Base-by-base conservation (phyloP, 1,140 invertebrate species). In the Drosophila pectinifera region DNA sequence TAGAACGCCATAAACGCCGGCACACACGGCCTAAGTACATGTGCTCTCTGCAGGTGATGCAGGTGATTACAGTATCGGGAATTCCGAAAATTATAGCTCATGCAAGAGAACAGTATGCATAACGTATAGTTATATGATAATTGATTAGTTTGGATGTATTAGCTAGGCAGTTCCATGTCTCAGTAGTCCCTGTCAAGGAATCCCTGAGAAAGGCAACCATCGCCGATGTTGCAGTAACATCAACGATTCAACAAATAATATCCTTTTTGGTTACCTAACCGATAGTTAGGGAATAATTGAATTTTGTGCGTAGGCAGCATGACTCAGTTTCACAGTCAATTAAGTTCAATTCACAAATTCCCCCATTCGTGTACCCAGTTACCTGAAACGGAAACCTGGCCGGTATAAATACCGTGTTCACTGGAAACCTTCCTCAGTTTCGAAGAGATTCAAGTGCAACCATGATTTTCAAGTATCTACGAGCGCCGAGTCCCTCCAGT, bases 391-490 rank as follows among this genome's bases (percentile, higher is more conserved):
- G 0, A 28, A 16, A 11, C 4, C 45, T n/a, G 18, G 0, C 18
- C 20, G 31, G 18, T 54, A 54, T 54, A 54, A 54, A 38, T 54
- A 54, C 51, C 28, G 31, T 6, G 18, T 34, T 5, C 51, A 22
- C 18, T n/a, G 8, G 8, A 36, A 3, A 22, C 28, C 10, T 18
- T 54, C 51, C 22, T 36, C 31, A 54, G 31, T 54, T 22, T 6
- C 6, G 13, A 34, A 14, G 7, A 14, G 18, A 53, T 20, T 34
- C 13, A 8, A 22, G 31, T 54, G 18, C 18, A 54, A 38, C 5
- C 77, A 79, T 64, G 73, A 28, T 54, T 16, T 68, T 74, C 10
- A 56, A 36, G 2, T 57, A 61, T 16, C 39, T 78, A 5, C 48
- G 73, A 28, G 28, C 73, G 4, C 56, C 73, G 1, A 42, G 14